A percentile compares a stretch with the other conserved stretches of the same genome.
Conservation (phyloP, 2,113 vertebrate genomes). For the Oncorhynchus nerka region DNA sequence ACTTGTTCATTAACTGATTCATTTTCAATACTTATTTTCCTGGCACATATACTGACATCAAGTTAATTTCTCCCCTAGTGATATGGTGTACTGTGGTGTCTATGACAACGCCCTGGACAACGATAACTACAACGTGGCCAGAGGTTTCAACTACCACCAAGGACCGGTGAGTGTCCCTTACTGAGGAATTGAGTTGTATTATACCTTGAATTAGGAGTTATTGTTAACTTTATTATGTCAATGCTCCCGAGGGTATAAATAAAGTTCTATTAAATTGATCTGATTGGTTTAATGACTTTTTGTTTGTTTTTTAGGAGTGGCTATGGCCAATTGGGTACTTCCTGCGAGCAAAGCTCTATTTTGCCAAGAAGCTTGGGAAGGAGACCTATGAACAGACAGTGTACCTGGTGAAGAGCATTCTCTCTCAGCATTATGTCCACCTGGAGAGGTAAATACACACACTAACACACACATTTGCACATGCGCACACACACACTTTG, state of each 20-base stretch:
- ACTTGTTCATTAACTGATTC: too few species aligned
- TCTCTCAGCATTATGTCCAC: constrained; percentile 90
- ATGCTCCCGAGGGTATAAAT: too few species aligned
- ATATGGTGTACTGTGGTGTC: constrained; percentile 72
- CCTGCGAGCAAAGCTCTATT: constrained; percentile 91
- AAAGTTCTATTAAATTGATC: too few species aligned
- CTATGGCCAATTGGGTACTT: constrained; percentile 95
- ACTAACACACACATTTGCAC: neutral
- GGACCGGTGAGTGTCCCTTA: constrained; percentile 84
- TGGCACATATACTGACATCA: neutral
- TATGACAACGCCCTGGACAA: constrained; percentile 94
- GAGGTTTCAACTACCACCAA: constrained; percentile 98
- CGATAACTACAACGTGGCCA: constrained; percentile 89
- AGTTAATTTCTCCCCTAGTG: constrained; percentile 43
- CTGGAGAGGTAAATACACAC: constrained; percentile 84
- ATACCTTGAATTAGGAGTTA: neutral
- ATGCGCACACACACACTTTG: neutral
- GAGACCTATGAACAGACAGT: constrained; percentile 76
- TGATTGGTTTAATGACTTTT: too few species aligned
- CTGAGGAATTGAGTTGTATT: neutral
- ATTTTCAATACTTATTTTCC: neutral
- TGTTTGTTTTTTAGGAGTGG: constrained; percentile 83
- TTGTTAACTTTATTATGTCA: too few species aligned
- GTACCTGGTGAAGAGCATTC: constrained; percentile 85
- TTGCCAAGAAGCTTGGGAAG: constrained; percentile 81